Evolutionary conservation across 2,113 vertebrate species (phyloP).

Genomic region (Sinocyclocheilus anophthalmus): DNA sequence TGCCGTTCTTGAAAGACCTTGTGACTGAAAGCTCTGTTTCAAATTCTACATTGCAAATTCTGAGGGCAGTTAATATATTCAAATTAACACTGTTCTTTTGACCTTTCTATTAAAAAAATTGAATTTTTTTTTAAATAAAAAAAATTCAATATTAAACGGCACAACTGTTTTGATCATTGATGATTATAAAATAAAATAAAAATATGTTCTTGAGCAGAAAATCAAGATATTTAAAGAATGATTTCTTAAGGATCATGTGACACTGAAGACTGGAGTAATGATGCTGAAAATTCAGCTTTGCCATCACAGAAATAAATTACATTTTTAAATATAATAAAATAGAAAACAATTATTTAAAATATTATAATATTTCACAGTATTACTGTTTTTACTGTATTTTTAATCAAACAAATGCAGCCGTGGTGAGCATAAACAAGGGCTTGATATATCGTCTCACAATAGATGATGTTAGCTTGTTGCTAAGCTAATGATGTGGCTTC

Average conservation of each 20-base stretch:
- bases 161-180: too few species aligned
- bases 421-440: not conserved
- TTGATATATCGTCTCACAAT: not conserved
- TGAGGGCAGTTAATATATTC: not conserved
- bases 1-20: slow-evolving; percentile 48
- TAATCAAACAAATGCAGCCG: not conserved
- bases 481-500: too few species aligned
- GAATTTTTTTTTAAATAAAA: too few species aligned
- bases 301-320: too few species aligned
- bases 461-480: not conserved
- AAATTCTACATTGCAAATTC: not conserved
- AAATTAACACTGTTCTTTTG: not conserved
- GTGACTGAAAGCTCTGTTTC: not conserved
- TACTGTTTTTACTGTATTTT: not conserved
- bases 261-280: not conserved
- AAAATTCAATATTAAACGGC: too few species aligned
- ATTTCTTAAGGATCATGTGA: not conserved
- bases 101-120: not conserved
- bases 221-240: not conserved
- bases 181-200: too few species aligned
- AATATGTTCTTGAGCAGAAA: not conserved
- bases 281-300: not conserved
- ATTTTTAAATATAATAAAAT: too few species aligned
- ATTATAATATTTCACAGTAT: not conserved
- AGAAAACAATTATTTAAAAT: too few species aligned